Evolutionary conservation across 2,888 invertebrate genomes (phyloP).

Genomic region (Ichneumoninae sp.): DNA sequence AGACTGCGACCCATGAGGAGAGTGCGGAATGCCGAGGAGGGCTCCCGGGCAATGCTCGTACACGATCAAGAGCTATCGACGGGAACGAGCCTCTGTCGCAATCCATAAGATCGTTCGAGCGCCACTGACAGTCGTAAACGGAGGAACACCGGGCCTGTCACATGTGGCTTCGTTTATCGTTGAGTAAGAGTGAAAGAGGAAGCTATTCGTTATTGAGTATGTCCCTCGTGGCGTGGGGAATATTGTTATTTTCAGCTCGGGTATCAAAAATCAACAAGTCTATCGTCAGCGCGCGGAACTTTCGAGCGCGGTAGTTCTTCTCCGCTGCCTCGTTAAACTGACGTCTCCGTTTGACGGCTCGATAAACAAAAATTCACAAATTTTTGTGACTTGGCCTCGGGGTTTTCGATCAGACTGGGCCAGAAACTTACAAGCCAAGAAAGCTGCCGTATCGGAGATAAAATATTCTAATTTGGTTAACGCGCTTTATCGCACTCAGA

Average conservation of each 20-base stretch:
- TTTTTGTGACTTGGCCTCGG: not conserved
- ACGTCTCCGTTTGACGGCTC: not conserved
- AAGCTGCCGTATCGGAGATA: too few species aligned
- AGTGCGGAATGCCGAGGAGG: slow-evolving; percentile 1
- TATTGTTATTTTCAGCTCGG: slow-evolving; percentile 12
- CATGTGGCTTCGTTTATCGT: slow-evolving; percentile 17
- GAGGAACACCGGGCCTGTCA: not conserved
- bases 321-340: not conserved
- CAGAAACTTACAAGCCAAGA: not conserved
- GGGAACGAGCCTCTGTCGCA: not conserved
- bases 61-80: slow-evolving; percentile 5
- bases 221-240: not conserved
- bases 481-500: not conserved
- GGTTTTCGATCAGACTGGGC: not conserved
- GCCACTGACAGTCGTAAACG: slow-evolving; percentile 19
- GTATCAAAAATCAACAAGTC: not conserved
- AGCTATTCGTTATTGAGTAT: not conserved
- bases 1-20: not conserved
- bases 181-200: slow-evolving; percentile 6
- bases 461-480: too few species aligned
- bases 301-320: not conserved
- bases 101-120: slow-evolving; percentile 1
- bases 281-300: not conserved
- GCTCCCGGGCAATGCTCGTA: not conserved
- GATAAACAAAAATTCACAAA: not conserved